These are phyloP conservation scores for Syngnathoides biaculeatus DNA, from an alignment of 2,113 vertebrate species.

Conservation along the genomic window DNA sequence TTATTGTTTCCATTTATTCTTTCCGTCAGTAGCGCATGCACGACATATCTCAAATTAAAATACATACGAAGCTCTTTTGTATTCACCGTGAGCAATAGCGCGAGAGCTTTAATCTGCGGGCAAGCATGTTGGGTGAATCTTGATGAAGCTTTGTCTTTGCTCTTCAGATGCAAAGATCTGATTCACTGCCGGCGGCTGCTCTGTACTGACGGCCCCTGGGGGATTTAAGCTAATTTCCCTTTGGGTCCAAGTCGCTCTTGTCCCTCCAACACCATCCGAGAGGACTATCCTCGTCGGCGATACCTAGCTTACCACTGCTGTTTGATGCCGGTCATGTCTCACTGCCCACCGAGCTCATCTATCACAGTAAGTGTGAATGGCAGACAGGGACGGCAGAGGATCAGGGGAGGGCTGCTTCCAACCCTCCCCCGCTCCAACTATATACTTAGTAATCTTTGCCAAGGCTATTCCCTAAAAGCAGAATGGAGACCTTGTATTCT, in stretches of 20 bases:
- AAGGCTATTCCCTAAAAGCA: constrained; percentile 53
- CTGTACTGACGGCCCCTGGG: constrained; percentile 21
- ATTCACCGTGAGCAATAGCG: constrained; percentile 38
- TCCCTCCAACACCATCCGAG: constrained; percentile 21
- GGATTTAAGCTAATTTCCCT: constrained; percentile 60
- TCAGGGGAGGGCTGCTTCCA: constrained; percentile 51
- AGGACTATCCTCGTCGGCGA: constrained; percentile 51
- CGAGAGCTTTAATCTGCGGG: constrained; percentile 58
- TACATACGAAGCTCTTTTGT: constrained; percentile 5
- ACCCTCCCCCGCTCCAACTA: constrained; percentile 36
- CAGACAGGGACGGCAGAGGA: constrained; percentile 45
- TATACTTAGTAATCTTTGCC: constrained; percentile 65
- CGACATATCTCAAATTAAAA: background rate
- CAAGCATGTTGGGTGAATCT: constrained; percentile 49
- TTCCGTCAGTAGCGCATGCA: background rate
- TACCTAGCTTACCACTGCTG: constrained; percentile 51
- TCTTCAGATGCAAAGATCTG: constrained; percentile 40
- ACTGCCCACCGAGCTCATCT: constrained; percentile 59
- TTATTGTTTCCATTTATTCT: background rate
- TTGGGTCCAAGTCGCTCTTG: constrained; percentile 39
- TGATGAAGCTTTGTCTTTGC: constrained; percentile 50
- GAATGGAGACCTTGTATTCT: constrained; percentile 69
- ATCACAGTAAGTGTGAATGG: constrained; percentile 74
- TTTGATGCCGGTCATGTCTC: constrained; percentile 67
- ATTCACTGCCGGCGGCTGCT: constrained; percentile 47